Percentiles rank a stretch among this genome's conserved stretches.
Evolutionary conservation across 1,140 invertebrate genomes (phyloP).

Genomic region (Heliothis subflexa): DNA sequence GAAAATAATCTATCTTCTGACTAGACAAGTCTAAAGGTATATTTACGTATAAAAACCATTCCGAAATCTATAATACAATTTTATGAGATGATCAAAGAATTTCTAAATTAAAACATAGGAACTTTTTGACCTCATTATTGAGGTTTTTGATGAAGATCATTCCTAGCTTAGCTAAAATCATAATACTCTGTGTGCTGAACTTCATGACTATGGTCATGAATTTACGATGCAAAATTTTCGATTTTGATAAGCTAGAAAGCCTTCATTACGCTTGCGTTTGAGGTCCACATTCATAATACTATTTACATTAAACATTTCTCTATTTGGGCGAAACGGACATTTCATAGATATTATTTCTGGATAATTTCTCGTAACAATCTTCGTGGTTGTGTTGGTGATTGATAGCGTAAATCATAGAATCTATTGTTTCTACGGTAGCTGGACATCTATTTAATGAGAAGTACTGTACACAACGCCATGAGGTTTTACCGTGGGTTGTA

Average conservation of each 20-base stretch:
- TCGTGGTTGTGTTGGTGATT: slow-evolving; percentile 85
- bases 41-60: slow-evolving; percentile 47
- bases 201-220: background rate
- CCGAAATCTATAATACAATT: slow-evolving; percentile 40
- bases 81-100: slow-evolving; percentile 31
- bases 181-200: background rate
- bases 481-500: slow-evolving; percentile 85
- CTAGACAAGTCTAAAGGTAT: slow-evolving; percentile 51
- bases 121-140: slow-evolving; percentile 52
- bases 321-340: slow-evolving; percentile 76
- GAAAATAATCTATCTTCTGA: slow-evolving; percentile 59
- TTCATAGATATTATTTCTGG: slow-evolving; percentile 84
- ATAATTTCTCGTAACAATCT: slow-evolving; percentile 82
- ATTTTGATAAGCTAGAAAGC: slow-evolving; percentile 24
- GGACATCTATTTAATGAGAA: slow-evolving; percentile 84
- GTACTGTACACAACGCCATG: slow-evolving; percentile 85
- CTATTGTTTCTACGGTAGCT: slow-evolving; percentile 84
- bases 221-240: background rate
- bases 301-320: slow-evolving; percentile 52
- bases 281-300: slow-evolving; percentile 50
- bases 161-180: slow-evolving; percentile 15
- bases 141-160: slow-evolving; percentile 16
- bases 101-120: slow-evolving; percentile 61
- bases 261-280: slow-evolving; percentile 23
- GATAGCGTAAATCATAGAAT: slow-evolving; percentile 81